These are phyloP conservation scores for Oryzias melastigma DNA, from an alignment of 2,113 vertebrate species.

Conservation along the genomic window DNA sequence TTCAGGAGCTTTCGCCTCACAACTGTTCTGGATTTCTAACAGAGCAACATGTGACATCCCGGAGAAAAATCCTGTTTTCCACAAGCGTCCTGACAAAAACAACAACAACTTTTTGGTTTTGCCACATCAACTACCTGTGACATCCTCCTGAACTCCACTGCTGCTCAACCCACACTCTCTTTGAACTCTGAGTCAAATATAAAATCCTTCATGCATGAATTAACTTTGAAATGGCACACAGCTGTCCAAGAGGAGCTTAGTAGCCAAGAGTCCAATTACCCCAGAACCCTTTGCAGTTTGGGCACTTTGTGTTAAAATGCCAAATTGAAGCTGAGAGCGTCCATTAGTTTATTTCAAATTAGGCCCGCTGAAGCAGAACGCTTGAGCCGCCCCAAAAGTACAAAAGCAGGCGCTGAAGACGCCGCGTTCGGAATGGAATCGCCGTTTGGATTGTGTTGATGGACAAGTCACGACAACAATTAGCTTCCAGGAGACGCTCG, in stretches of 20 bases:
- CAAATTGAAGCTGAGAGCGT: constrained; percentile 15
- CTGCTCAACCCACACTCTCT: not conserved
- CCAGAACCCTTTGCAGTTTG: constrained; percentile 9
- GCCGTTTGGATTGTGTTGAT: not conserved
- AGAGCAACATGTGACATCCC: not conserved
- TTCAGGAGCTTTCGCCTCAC: not conserved
- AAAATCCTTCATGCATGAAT: constrained; percentile 15
- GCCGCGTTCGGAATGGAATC: not conserved
- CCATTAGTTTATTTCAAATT: constrained; percentile 8
- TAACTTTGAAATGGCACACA: constrained; percentile 2
- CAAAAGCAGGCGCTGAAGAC: not conserved
- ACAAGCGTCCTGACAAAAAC: no score
- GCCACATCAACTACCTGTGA: no score
- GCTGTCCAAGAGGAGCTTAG: constrained; percentile 4
- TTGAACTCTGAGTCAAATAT: not conserved
- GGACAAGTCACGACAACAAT: constrained; percentile 1
- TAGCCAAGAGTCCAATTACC: constrained; percentile 11
- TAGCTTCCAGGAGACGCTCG: not conserved
- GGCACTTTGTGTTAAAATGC: constrained; percentile 14
- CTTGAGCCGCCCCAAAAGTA: not conserved
- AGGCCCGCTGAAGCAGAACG: not conserved
- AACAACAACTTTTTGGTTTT: no score
- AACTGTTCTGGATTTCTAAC: constrained; percentile 1
- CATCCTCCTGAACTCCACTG: no score
- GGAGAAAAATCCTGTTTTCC: not conserved